A percentile compares a stretch with the other conserved stretches of the same genome.
phyloP scores from a whole-genome alignment of 2,888 invertebrate species.

The Dascillus cervinus region DNA sequence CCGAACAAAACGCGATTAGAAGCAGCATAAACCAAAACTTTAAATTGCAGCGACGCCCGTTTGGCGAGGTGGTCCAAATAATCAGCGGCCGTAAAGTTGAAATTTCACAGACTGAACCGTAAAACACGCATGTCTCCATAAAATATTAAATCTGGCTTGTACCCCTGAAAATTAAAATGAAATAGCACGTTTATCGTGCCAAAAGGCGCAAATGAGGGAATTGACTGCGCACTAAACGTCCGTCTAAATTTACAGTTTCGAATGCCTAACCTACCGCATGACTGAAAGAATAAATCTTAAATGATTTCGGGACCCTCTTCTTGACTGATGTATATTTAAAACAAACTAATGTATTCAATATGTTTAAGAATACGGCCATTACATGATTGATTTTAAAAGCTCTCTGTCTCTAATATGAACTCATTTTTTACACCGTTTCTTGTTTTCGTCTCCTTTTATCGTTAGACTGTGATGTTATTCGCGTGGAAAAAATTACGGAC shows the following conservation, averaged over 20 bases:
- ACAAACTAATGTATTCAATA: no score
- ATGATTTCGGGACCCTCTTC: no score
- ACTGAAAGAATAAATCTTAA: conserved; percentile 1
- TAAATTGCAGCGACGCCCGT: no score
- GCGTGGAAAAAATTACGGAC: neutral
- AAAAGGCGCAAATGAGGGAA: conserved; percentile 10
- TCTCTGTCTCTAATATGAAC: no score
- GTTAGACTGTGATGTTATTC: no score
- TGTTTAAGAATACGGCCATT: no score
- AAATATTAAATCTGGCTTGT: conserved; percentile 8
- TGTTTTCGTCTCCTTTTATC: no score
- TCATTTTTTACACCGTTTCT: no score
- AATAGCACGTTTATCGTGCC: conserved; percentile 10
- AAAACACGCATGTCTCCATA: conserved; percentile 10
- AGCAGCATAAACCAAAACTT: no score
- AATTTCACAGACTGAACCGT: conserved; percentile 10
- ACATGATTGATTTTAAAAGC: no score
- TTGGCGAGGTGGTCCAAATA: conserved; percentile 8
- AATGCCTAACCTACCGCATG: conserved; percentile 6
- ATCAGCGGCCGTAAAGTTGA: conserved; percentile 6
- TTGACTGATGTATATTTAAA: no score
- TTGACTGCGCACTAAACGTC: conserved; percentile 9
- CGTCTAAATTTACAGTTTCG: conserved; percentile 9
- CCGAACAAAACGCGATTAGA: no score
- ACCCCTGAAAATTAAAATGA: conserved; percentile 11